Base-by-base conservation (phyloP, 2,113 vertebrate species). In the Corythornis vintsioides region DNA sequence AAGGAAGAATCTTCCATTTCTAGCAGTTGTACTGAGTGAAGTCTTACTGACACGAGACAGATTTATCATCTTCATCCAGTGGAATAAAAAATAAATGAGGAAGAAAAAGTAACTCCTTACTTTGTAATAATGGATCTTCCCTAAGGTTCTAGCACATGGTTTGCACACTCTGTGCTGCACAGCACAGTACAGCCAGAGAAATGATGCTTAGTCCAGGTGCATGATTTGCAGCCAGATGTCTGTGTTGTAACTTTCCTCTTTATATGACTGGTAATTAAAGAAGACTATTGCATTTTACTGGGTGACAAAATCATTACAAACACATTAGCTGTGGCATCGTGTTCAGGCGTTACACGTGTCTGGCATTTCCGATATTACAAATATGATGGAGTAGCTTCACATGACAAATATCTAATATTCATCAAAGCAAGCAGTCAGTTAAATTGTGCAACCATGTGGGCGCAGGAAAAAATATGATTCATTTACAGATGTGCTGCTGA, bases 401-500 rank as follows among this genome's bases (percentile, higher is more conserved):
- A 74, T 56, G 48, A 89, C 59, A 95, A 89, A 70, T 15, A 77
- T 22, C 45, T 80, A 79, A 89, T 24, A 47, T 13, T 71, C 73
- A 76, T 33, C 91, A 66, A 70, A 93, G 74, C 59, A 28, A 45
- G 48, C 52, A 75, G 43, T 28, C 45, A 15, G 56, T 82, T 56
- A 55, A 90, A 83, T 80, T 91, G 90, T 85, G 77, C 84, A 92
- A 91, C 18, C 70, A 17, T 67, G 81, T 63, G 69, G 66, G 52
- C 61, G 83, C 76, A 73, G 65, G 63, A 84, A 31, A 31, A 38
- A 73, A 22, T 63, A 82, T 93, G 84, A 94, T 52, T 95, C 90
- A 95, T 13, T 82, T 84, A 63, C 73, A 86, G 86, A 93, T 84
- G 78, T 83, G 82, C 67, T 64, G 85, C 40, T 67, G 78, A 64